Percentiles rank a stretch among this genome's conserved stretches.
phyloP scores from a whole-genome alignment of 1,140 invertebrate species.

The Gryllus bimaculatus region DNA sequence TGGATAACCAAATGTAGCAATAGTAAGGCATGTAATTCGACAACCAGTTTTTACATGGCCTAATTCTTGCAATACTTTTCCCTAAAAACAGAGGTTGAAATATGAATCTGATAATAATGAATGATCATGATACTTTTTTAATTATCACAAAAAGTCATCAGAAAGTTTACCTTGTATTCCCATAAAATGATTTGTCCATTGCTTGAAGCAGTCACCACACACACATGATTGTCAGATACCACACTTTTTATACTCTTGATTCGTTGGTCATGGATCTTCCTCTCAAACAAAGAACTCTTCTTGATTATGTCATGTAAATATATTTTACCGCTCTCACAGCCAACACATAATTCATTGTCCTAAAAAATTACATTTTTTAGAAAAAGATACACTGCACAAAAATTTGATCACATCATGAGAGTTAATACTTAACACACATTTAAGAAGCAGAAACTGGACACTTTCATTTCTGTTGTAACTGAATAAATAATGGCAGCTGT shows the following conservation, averaged over 20 bases:
- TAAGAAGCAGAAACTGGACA: constrained; percentile 30
- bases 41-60: neutral
- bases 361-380: neutral
- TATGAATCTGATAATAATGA: neutral
- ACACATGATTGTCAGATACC: neutral
- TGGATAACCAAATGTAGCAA: neutral
- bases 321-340: neutral
- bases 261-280: neutral
- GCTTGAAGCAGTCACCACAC: neutral
- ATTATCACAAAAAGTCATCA: too few species aligned
- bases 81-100: neutral
- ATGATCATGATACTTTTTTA: too few species aligned
- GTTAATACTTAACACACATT: neutral
- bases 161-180: neutral
- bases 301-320: neutral
- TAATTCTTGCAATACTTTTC: neutral
- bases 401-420: too few species aligned
- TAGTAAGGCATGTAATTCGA: neutral
- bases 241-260: neutral
- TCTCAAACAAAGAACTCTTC: neutral
- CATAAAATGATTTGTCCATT: neutral
- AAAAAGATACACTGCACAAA: neutral
- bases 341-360: neutral
- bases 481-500: constrained; percentile 38
- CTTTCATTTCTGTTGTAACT: constrained; percentile 29